A percentile compares a stretch with the other conserved stretches of the same genome.
Evolutionary conservation across 2,888 invertebrate species (phyloP).

Genomic region (Rapana venosa): DNA sequence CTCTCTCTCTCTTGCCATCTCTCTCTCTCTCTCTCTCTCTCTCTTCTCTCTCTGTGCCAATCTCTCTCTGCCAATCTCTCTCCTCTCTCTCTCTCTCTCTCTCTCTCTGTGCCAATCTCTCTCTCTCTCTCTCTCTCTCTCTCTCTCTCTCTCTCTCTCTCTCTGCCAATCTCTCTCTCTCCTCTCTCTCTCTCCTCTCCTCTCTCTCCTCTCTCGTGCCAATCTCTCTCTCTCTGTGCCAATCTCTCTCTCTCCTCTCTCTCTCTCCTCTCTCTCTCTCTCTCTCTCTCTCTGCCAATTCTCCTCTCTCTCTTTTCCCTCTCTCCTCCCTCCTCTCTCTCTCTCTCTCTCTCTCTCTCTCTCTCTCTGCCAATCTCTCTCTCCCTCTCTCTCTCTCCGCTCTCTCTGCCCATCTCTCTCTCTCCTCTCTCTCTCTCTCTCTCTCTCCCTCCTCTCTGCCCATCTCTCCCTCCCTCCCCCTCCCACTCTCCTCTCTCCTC

Average conservation of each 20-base stretch:
- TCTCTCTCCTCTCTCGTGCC: neutral
- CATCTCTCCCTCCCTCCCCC: no score
- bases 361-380: neutral
- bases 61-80: neutral
- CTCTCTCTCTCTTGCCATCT: no score
- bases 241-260: neutral
- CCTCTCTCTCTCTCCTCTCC: neutral
- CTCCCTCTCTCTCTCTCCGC: neutral
- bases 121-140: slow-evolving; percentile 19
- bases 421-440: neutral
- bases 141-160: slow-evolving; percentile 22
- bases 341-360: slow-evolving; percentile 5
- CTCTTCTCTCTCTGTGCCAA: neutral
- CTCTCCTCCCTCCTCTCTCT: neutral
- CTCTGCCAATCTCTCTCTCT: neutral
- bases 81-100: slow-evolving; percentile 17
- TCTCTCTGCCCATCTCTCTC: neutral
- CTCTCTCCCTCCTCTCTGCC: neutral
- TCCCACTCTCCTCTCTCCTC: no score
- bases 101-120: no score
- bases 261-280: neutral
- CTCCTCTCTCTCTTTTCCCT: no score
- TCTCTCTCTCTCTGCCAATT: slow-evolving; percentile 7
- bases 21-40: no score
- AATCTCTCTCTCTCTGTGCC: neutral